A percentile compares a stretch with the other conserved stretches of the same genome.
phyloP scores from a whole-genome alignment of 2,797 vertebrate species.

The Pangasius krempfi region DNA sequence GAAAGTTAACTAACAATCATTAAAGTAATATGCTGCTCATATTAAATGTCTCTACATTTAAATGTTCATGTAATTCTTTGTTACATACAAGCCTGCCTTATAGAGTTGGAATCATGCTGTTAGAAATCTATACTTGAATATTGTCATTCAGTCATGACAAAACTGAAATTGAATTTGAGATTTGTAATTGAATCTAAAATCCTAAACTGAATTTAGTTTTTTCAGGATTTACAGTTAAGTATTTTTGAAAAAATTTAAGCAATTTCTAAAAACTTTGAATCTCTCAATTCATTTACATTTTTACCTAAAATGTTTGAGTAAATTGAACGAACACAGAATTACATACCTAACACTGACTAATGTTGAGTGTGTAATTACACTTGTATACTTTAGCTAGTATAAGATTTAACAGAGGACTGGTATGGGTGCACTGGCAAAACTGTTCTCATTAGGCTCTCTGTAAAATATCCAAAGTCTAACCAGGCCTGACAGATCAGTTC shows the following conservation, averaged over 20 bases:
- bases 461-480: background rate
- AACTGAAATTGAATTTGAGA: background rate
- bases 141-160: background rate
- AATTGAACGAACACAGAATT: background rate
- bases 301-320: background rate
- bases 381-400: too few relatives aligned
- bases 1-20: background rate
- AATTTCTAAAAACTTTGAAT: background rate
- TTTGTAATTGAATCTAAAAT: background rate
- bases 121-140: background rate
- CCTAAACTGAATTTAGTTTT: background rate
- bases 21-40: background rate
- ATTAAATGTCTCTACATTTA: background rate
- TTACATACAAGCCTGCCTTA: background rate
- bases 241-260: background rate
- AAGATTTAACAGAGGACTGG: background rate
- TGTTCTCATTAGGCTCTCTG: background rate
- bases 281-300: background rate
- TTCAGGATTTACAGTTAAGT: background rate
- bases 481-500: background rate
- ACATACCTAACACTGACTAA: background rate
- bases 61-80: background rate
- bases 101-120: background rate
- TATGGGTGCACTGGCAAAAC: background rate
- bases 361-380: background rate